Base-by-base conservation (phyloP, 2,113 vertebrate genomes). In the Gnathonemus longibarbis region DNA sequence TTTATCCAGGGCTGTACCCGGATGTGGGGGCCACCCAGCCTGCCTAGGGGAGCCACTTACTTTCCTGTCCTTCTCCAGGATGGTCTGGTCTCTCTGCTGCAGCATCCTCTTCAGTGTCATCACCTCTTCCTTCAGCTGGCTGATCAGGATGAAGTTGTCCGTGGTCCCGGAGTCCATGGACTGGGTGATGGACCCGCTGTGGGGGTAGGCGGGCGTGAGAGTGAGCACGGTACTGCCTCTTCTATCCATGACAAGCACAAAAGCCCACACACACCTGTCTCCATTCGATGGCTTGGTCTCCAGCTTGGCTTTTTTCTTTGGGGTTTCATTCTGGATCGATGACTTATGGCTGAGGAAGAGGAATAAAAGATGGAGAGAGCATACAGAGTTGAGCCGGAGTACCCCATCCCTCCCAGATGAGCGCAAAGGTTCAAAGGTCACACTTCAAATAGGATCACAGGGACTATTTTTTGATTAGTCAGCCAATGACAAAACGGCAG, bases 251-350 rank as follows among this genome's bases (percentile, higher is more conserved):
- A 42, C 3, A 21, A 89, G 11, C 24, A 53, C 19, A 53, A 3
- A 35, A 77, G 11, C 66, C 48, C 15, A 39, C 48, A 74, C n/a
- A 24, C 48, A 99, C 98, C 98, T 99, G 97, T 99, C 98, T 97
- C 98, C 98, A 92, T 99, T 99, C 90, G 98, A 99, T 97, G 98
- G 98, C 97, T 99, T 99, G 95, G 97, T 96, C 96, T 99, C 98
- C 96, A 99, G 96, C 97, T 99, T 99, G 96, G 98, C 98, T 94
- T 99, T 99, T 96, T 99, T 99, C 98, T 99, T 99, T 98, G 98
- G 98, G 96, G 98, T 98, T 96, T 99, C 98, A 96, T 99, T 99
- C 96, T 99, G 98, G 96, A 99, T 99, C 95, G 97, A 96, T 96
- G 97, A 97, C 97, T 99, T 99, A 98, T 99, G 98, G 97, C 98